phyloP scores from a whole-genome alignment of 2,797 vertebrate species.

The Chrosomus eos region DNA sequence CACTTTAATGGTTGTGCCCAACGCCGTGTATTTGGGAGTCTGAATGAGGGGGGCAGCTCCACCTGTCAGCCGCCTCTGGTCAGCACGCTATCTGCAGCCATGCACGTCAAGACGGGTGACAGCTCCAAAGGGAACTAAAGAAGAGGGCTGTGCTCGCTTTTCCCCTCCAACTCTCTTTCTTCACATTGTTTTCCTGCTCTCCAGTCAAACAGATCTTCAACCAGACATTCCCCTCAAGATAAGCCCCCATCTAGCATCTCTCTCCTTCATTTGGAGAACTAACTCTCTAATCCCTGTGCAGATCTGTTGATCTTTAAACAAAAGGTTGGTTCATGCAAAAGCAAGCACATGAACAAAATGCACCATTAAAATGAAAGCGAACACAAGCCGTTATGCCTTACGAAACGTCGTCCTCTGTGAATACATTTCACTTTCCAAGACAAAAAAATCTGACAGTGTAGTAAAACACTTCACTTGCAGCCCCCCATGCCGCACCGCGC shows the following conservation, averaged over 20 bases:
- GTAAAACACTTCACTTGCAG: conserved; percentile 8
- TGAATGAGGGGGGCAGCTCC: conserved; percentile 33
- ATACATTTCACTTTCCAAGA: conserved; percentile 12
- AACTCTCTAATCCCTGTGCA: conserved; percentile 14
- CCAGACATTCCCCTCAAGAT: conserved; percentile 5
- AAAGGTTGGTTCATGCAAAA: conserved; percentile 25
- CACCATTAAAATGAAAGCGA: conserved; percentile 13
- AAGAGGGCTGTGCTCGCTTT: conserved; percentile 22
- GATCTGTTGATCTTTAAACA: conserved; percentile 35
- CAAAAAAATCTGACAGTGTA: conserved; percentile 33
- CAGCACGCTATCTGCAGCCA: conserved; percentile 52
- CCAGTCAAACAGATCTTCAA: background rate
- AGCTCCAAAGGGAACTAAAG: conserved; percentile 41
- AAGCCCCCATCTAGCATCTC: background rate
- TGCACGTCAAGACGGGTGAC: conserved; percentile 52
- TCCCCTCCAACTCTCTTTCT: background rate
- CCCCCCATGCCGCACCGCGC: background rate
- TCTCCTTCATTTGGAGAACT: conserved; percentile 26
- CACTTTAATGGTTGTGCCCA: conserved; percentile 36
- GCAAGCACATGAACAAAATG: conserved; percentile 30
- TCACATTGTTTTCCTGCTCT: conserved; percentile 10
- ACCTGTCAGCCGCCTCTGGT: conserved; percentile 54
- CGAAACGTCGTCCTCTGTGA: background rate
- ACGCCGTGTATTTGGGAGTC: conserved; percentile 8
- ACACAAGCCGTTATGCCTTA: background rate